Percentiles rank a stretch among this genome's conserved stretches.
These are phyloP conservation scores for Nestor notabilis DNA, from an alignment of 2,113 vertebrate species.

Conservation along the genomic window DNA sequence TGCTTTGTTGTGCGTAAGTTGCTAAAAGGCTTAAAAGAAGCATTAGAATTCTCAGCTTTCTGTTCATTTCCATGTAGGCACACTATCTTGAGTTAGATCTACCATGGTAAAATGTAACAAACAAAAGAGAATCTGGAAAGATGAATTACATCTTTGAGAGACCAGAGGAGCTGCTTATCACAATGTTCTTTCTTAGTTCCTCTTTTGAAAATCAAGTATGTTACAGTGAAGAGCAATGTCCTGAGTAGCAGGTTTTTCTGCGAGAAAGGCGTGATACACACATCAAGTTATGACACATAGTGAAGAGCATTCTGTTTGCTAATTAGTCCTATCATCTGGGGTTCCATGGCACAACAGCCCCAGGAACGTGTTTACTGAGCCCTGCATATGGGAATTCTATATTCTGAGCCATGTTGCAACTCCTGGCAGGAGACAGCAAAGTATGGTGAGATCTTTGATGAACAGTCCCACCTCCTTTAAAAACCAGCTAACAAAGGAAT, in stretches of 20 bases:
- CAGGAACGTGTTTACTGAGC: not conserved
- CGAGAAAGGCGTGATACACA: not conserved
- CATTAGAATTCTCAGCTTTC: not conserved
- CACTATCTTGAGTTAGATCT: not conserved
- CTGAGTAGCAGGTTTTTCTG: not conserved
- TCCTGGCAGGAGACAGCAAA: not conserved
- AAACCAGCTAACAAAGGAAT: not conserved
- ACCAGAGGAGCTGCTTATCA: not conserved
- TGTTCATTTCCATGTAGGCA: not conserved
- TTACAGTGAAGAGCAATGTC: not conserved
- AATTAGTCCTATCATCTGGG: not conserved
- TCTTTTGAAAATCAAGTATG: not conserved
- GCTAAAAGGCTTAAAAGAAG: not conserved
- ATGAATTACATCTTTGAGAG: not conserved
- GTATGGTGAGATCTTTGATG: not conserved
- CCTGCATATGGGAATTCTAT: not conserved
- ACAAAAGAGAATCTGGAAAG: not conserved
- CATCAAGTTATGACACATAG: not conserved
- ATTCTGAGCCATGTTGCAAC: not conserved
- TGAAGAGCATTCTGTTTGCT: not conserved
- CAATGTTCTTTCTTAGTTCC: not conserved
- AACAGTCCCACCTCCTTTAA: not conserved
- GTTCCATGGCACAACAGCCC: not conserved
- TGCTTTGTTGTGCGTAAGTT: not conserved
- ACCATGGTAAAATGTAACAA: not conserved